Percentiles rank a stretch among this genome's conserved stretches.
Conservation (phyloP, 2,888 invertebrate species). For the Stictocephala bisonia region DNA sequence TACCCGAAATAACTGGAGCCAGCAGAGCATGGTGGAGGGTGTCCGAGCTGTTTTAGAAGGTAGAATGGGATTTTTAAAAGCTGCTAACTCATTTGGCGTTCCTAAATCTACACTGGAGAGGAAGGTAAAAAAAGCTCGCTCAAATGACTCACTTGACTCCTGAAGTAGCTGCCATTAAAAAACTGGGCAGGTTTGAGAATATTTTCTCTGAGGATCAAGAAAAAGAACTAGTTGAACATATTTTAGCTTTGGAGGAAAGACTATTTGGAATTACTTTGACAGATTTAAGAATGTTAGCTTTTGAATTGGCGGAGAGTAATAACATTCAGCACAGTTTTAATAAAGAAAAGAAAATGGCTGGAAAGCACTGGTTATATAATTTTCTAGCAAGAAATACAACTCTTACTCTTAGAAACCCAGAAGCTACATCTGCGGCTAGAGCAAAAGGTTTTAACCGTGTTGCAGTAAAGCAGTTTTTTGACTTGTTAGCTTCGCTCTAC, state of each 20-base stretch:
- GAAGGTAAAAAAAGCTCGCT: slow-evolving; percentile 34
- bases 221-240: slow-evolving; percentile 5
- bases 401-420: slow-evolving; percentile 54
- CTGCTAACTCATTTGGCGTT: slow-evolving; percentile 26
- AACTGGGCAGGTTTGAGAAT: slow-evolving; percentile 41
- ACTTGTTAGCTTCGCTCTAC: slow-evolving; percentile 16
- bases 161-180: slow-evolving; percentile 27
- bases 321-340: too few species aligned
- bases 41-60: slow-evolving; percentile 31
- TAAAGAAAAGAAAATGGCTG: too few species aligned
- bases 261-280: too few species aligned
- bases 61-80: slow-evolving; percentile 28
- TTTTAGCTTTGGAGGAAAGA: slow-evolving; percentile 28
- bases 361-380: too few species aligned
- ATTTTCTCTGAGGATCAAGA: slow-evolving; percentile 46
- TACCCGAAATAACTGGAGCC: slow-evolving; percentile 36
- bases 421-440: slow-evolving; percentile 34
- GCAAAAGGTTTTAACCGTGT: slow-evolving; percentile 41
- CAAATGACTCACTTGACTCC: slow-evolving; percentile 15
- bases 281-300: slow-evolving; percentile 27
- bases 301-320: slow-evolving; percentile 51
- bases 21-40: slow-evolving; percentile 31
- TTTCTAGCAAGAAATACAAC: too few species aligned
- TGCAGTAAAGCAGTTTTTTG: background rate
- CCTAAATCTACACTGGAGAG: slow-evolving; percentile 42